These are phyloP conservation scores for Tyria jacobaeae DNA, from an alignment of 2,888 invertebrate genomes.

Conservation along the genomic window DNA sequence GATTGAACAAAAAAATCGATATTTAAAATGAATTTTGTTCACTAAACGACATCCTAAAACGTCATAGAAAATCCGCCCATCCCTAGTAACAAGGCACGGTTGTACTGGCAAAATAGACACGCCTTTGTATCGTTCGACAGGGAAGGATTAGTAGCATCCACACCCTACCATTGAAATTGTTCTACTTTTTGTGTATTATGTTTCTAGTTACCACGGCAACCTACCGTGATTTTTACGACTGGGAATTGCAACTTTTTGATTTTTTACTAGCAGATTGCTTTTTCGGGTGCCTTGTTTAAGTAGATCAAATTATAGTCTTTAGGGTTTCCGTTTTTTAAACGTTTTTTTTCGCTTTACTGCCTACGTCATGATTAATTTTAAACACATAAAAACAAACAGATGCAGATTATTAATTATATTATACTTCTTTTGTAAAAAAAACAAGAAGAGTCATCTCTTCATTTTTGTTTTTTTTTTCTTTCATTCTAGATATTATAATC, in stretches of 20 bases:
- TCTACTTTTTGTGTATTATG: conserved; percentile 23
- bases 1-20: not conserved
- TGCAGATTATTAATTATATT: no score
- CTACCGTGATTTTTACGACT: conserved; percentile 12
- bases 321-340: not conserved
- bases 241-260: conserved; percentile 13
- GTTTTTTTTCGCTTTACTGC: not conserved
- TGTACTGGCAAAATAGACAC: conserved; percentile 23
- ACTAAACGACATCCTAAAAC: not conserved
- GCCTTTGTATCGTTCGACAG: conserved; percentile 11
- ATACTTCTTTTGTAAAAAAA: no score
- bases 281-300: not conserved
- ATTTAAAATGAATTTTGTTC: not conserved
- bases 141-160: conserved; percentile 32
- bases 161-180: conserved; percentile 33
- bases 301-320: conserved; percentile 9
- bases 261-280: not conserved
- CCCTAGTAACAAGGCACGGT: conserved; percentile 9
- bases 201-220: conserved; percentile 20
- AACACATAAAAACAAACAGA: no score
- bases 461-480: no score
- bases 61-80: not conserved
- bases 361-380: no score
- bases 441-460: no score
- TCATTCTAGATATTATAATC: no score